These are phyloP conservation scores for Streblospio benedicti DNA, from an alignment of 1,140 invertebrate species.

Conservation along the genomic window DNA sequence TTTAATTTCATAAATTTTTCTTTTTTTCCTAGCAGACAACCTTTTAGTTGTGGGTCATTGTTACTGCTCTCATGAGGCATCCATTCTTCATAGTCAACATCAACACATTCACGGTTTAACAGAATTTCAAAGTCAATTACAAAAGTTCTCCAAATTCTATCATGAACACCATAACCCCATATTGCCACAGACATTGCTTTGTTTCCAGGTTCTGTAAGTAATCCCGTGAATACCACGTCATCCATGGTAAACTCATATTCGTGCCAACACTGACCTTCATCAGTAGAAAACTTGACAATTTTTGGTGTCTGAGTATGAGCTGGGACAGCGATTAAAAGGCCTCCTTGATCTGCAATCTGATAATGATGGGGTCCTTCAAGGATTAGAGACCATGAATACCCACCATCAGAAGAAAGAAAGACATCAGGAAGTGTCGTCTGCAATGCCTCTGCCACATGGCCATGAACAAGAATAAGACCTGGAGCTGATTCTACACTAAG, in stretches of 20 bases:
- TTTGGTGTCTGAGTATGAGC: conserved; percentile 72
- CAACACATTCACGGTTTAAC: conserved; percentile 28
- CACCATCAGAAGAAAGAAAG: conserved; percentile 43
- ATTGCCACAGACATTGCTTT: conserved; percentile 60
- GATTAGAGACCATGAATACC: conserved; percentile 37
- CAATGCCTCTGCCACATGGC: conserved; percentile 41
- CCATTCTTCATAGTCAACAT: conserved; percentile 36
- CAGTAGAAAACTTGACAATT: conserved; percentile 48
- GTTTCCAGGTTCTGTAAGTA: conserved; percentile 49
- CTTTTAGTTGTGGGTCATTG: conserved; percentile 22
- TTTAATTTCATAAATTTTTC: conserved; percentile 33
- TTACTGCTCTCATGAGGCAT: conserved; percentile 26
- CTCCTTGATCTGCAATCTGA: conserved; percentile 44
- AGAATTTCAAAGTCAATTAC: conserved; percentile 37
- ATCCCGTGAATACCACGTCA: conserved; percentile 80
- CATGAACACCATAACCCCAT: conserved; percentile 56
- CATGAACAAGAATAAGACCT: conserved; percentile 38
- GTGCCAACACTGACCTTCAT: conserved; percentile 44
- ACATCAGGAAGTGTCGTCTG: conserved; percentile 41
- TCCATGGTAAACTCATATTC: conserved; percentile 38
- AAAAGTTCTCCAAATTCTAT: conserved; percentile 34
- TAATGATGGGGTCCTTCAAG: conserved; percentile 42
- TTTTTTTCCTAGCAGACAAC: conserved; percentile 37
- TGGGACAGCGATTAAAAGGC: conserved; percentile 41
- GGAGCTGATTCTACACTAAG: conserved; percentile 28